Evolutionary conservation across 2,113 vertebrate species (phyloP), one percentile per base, ranked within the genome.

Genomic region (Cephalopholis sonnerati): DNA sequence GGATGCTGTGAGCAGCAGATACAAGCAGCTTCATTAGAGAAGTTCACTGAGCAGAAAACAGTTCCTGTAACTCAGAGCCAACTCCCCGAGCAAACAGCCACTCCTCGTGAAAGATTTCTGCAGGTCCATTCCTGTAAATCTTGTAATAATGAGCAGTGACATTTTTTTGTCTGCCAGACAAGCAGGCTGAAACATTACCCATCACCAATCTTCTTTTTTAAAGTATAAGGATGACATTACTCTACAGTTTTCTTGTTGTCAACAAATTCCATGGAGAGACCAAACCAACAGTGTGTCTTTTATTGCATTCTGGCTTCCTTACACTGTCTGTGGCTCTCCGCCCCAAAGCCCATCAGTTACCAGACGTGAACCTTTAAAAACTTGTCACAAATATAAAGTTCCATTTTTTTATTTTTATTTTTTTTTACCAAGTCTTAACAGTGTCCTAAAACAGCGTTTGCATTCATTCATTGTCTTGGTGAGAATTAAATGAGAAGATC

Each of bases 81-180:
- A 5, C 7, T 18, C 67, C 61, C 5, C 24, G 2, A 54, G 63
- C 55, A 25, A 68, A 55, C 25, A 20, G 73, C 61, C 67, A 27
- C 59, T 32, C 66, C 54, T 55, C 5, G 44, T 18, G 1, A 41
- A 68, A 27, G 77, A 4, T 55, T 55, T 74, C 55, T 66, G 62
- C 79, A 62, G 44, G 15, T 81, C 57, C 63, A 11, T 62, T 63
- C 64, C 74, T 39, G 62, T 48, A 39, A 54, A 15, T 17, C 2
- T 71, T 16, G 61, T 15, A 11, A 9, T 73, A 16, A 25, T 48
- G 50, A 80, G 59, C 68, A 24, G 25, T 36, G 72, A 57, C 61
- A 54, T n/a, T 48, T 13, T 63, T 57, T 61, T 4, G 39, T 50
- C 61, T 57, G 39, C 20, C n/a, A 44, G 55, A 32, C 12, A 12